Evolutionary conservation across 2,888 invertebrate species (phyloP).

Genomic region (Anthrax anthrax): DNA sequence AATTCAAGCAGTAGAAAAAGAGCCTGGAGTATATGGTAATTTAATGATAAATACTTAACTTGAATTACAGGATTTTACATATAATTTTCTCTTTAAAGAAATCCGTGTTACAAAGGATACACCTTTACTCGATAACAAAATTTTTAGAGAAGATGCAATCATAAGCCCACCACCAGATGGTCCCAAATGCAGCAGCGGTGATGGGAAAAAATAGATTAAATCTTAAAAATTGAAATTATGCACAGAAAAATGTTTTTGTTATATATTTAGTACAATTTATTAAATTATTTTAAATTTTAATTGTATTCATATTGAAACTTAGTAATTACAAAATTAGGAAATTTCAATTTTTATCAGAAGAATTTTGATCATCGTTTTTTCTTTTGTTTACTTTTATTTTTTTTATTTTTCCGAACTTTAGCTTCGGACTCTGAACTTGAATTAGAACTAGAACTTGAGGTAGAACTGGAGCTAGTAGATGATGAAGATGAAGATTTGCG

Average conservation of each 20-base stretch:
- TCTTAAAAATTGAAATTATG: too few relatives aligned
- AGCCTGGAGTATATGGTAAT: conserved; percentile 52
- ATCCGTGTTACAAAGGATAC: conserved; percentile 47
- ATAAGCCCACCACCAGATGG: conserved; percentile 2
- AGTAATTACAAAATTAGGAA: too few relatives aligned
- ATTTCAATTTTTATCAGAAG: too few relatives aligned
- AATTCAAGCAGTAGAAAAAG: conserved; percentile 54
- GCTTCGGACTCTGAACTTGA: too few relatives aligned
- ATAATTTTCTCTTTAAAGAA: conserved; percentile 35
- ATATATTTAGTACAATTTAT: too few relatives aligned
- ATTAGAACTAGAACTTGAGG: conserved; percentile 1
- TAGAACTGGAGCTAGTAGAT: conserved; percentile 4
- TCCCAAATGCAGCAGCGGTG: conserved; percentile 10
- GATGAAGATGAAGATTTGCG: background rate
- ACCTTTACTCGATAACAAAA: conserved; percentile 46
- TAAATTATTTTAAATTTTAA: too few relatives aligned
- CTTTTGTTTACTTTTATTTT: too few relatives aligned
- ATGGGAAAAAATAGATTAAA: too few relatives aligned
- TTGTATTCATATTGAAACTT: too few relatives aligned
- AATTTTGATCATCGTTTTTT: too few relatives aligned
- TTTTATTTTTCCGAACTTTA: too few relatives aligned
- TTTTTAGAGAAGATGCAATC: conserved; percentile 39
- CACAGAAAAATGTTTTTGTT: background rate
- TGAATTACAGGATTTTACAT: background rate
- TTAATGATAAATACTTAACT: conserved; percentile 5